Conservation (phyloP, 2,888 invertebrate species). For the Microctonus hyperodae region DNA sequence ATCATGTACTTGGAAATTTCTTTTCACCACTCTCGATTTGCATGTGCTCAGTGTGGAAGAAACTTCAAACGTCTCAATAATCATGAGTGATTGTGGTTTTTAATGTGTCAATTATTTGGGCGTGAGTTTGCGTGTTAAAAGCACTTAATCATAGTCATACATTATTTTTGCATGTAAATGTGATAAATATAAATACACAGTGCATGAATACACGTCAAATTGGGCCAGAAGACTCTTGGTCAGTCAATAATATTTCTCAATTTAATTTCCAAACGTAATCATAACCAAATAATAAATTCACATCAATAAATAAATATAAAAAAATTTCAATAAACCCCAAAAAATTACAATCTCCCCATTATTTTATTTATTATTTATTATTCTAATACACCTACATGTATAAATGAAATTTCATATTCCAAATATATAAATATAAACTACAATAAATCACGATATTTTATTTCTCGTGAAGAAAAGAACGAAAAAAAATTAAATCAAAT, state of each 20-base stretch:
- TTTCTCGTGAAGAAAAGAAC: neutral
- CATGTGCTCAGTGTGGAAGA: neutral
- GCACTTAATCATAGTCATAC: constrained; percentile 22
- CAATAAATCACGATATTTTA: constrained; percentile 2
- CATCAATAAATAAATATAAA: neutral
- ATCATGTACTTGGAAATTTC: neutral
- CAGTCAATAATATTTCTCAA: constrained; percentile 1
- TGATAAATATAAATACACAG: neutral
- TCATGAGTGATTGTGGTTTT: neutral
- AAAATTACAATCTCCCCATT: no score
- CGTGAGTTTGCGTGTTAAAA: neutral
- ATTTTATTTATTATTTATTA: no score
- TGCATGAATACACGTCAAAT: neutral
- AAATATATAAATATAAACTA: no score
- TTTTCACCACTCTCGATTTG: neutral
- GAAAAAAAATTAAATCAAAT: neutral
- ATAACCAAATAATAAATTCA: neutral
- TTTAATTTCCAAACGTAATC: neutral
- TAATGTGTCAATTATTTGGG: constrained; percentile 29
- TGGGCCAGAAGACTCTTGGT: constrained; percentile 19
- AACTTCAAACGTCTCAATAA: constrained; percentile 28
- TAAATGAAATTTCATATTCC: no score
- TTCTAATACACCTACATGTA: no score
- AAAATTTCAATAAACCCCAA: neutral
- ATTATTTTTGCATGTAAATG: constrained; percentile 9